These are phyloP conservation scores for Rissa tridactyla DNA, from an alignment of 2,113 vertebrate species.

Conservation along the genomic window DNA sequence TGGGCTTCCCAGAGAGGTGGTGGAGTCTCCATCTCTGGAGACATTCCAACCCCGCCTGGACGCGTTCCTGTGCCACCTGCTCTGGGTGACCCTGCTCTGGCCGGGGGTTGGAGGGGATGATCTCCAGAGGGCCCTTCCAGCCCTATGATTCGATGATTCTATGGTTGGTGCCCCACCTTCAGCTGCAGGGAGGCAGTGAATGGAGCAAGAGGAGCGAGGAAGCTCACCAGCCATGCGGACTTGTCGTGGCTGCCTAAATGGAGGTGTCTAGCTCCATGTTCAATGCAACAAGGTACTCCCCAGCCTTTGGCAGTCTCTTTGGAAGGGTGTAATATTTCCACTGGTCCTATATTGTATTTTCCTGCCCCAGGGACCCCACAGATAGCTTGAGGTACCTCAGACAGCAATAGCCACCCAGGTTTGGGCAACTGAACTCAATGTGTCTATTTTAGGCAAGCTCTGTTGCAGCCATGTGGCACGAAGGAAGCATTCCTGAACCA, in stretches of 20 bases:
- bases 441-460: background rate
- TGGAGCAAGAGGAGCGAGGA: background rate
- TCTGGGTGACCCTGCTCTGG: no score
- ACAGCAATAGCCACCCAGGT: rapidly evolving
- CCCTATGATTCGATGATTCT: no score
- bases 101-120: no score
- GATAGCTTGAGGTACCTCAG: background rate
- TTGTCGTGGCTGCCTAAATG: rapidly evolving
- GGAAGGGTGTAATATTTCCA: background rate
- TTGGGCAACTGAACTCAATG: background rate
- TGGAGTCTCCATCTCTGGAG: no score
- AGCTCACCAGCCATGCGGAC: background rate
- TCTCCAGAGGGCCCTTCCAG: no score
- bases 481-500: background rate
- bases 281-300: background rate
- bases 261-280: background rate
- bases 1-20: background rate
- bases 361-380: background rate
- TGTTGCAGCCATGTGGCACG: background rate
- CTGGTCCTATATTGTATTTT: background rate
- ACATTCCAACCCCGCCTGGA: no score
- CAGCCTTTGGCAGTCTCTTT: background rate
- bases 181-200: background rate
- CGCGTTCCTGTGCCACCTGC: no score
- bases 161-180: background rate